These are phyloP conservation scores for Turnix velox DNA, from an alignment of 2,113 vertebrate species.

Conservation along the genomic window DNA sequence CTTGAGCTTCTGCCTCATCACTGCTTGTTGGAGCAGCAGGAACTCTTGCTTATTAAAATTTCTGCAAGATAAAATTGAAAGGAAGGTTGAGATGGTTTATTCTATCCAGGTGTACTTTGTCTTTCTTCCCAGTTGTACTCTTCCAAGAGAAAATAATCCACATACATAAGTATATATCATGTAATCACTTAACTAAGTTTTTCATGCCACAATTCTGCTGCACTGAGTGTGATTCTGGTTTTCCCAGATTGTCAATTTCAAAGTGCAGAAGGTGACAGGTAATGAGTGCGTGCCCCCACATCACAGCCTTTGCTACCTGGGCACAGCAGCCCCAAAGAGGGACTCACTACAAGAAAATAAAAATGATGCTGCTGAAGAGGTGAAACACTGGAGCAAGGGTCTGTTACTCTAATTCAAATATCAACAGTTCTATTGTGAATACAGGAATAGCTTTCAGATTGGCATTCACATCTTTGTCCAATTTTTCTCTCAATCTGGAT, in stretches of 20 bases:
- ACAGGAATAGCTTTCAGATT: constrained; percentile 24
- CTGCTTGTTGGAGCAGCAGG: background rate
- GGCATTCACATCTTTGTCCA: constrained; percentile 30
- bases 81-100: background rate
- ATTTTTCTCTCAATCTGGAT: constrained; percentile 33
- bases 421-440: background rate
- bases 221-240: background rate
- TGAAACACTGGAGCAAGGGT: background rate
- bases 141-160: background rate
- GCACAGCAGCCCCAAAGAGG: background rate
- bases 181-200: background rate
- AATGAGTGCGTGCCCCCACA: background rate
- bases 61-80: background rate
- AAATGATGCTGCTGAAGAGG: background rate
- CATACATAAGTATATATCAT: background rate
- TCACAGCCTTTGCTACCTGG: background rate
- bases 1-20: background rate
- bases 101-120: background rate
- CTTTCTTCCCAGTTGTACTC: background rate
- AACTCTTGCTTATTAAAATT: background rate
- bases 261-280: background rate
- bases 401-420: background rate
- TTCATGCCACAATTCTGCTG: background rate
- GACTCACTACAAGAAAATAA: background rate
- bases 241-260: background rate